Conservation (phyloP, 1,140 invertebrate species). For the Parasteatoda tepidariorum region DNA sequence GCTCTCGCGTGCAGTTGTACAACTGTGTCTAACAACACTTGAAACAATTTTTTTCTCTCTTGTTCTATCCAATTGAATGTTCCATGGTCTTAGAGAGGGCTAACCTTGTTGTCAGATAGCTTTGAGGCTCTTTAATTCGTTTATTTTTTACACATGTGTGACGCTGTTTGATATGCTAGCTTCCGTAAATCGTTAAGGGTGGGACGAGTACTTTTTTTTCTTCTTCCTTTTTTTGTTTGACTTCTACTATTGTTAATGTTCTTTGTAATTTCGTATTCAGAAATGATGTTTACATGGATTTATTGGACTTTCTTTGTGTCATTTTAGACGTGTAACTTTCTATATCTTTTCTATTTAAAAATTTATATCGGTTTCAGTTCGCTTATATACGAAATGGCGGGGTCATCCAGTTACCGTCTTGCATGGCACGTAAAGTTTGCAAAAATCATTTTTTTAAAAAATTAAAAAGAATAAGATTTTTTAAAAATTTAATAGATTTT, state of each 20-base stretch:
- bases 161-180: slow-evolving; percentile 1
- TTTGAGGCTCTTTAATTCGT: slow-evolving; percentile 14
- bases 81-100: neutral
- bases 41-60: slow-evolving; percentile 4
- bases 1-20: slow-evolving; percentile 36
- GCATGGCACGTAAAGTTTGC: too few species aligned
- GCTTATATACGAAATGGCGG: too few species aligned
- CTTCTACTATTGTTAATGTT: neutral
- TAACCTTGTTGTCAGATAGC: slow-evolving; percentile 18
- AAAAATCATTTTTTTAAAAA: too few species aligned
- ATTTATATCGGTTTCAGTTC: too few species aligned
- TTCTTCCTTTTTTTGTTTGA: neutral
- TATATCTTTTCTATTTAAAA: too few species aligned
- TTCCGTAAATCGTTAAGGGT: slow-evolving; percentile 35
- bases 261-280: too few species aligned
- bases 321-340: too few species aligned
- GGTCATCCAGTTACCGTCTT: too few species aligned
- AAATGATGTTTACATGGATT: too few species aligned
- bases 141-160: neutral
- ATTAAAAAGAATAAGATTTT: too few species aligned
- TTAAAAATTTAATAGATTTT: too few species aligned
- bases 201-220: neutral
- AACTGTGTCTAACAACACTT: neutral
- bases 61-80: neutral
- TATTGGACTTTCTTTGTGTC: too few species aligned